Conservation (phyloP, 2,888 invertebrate species). For the Hyppa rectilinea region DNA sequence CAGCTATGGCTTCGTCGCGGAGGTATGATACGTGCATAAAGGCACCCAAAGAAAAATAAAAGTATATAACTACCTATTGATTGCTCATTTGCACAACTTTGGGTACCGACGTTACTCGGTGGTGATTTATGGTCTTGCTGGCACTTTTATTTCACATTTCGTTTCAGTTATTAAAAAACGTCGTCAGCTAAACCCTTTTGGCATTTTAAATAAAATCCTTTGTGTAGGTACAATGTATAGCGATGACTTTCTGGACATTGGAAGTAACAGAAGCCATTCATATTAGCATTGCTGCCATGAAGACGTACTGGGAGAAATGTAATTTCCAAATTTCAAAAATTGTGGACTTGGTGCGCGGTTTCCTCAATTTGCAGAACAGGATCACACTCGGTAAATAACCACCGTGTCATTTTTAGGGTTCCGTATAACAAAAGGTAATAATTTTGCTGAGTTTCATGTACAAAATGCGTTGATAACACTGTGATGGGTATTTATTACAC, state of each 20-base stretch:
- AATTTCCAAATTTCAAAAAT: constrained; percentile 95
- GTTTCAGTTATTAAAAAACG: neutral
- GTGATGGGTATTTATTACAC: neutral
- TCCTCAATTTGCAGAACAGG: constrained; percentile 95
- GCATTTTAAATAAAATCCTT: neutral
- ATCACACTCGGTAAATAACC: constrained; percentile 93
- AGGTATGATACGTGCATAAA: too few species aligned
- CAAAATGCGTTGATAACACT: neutral
- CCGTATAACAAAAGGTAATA: too few species aligned
- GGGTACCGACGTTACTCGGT: neutral
- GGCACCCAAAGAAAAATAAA: too few species aligned
- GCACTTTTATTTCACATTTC: neutral
- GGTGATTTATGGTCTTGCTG: neutral
- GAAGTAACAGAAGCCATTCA: constrained; percentile 96
- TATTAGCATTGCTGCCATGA: constrained; percentile 89
- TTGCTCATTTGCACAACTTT: neutral
- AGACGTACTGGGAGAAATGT: constrained; percentile 92
- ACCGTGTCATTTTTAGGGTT: neutral
- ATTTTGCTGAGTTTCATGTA: neutral
- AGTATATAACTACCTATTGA: neutral
- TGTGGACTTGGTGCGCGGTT: constrained; percentile 96
- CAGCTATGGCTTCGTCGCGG: too few species aligned
- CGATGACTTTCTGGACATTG: constrained; percentile 97
- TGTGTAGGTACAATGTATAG: constrained; percentile 93
- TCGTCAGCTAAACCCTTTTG: neutral